A percentile compares a stretch with the other conserved stretches of the same genome.
Conservation (phyloP, 2,113 vertebrate genomes). For the Tachycineta bicolor region DNA sequence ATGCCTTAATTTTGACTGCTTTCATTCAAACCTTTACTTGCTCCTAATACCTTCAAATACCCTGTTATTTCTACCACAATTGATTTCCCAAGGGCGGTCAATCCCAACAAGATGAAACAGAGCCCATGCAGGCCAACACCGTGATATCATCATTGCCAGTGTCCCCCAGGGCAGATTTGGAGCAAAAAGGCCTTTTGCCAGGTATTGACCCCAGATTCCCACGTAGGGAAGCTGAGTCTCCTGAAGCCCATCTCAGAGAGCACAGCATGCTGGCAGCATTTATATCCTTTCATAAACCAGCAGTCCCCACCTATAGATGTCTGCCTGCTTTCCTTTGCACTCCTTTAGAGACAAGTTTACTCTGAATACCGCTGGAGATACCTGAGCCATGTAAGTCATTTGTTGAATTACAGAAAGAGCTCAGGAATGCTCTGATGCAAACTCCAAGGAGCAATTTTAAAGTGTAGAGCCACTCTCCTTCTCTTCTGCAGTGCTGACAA, state of each 20-base stretch:
- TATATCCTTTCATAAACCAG: neutral
- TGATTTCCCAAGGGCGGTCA: neutral
- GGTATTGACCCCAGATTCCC: neutral
- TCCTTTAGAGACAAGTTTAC: neutral
- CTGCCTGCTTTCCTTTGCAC: neutral
- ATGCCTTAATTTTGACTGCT: neutral
- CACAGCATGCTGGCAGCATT: neutral
- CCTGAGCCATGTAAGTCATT: fast-evolving
- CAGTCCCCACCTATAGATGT: neutral
- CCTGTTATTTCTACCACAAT: neutral
- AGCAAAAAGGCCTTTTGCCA: neutral
- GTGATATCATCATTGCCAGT: neutral
- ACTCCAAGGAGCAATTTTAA: neutral
- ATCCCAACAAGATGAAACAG: neutral
- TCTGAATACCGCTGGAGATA: neutral
- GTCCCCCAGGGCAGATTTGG: neutral
- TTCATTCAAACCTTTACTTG: neutral
- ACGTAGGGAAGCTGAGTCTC: neutral
- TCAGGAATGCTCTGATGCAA: neutral
- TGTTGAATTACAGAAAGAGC: neutral
- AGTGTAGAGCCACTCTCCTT: neutral
- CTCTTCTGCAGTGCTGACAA: neutral
- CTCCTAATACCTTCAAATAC: neutral
- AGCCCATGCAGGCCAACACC: neutral
- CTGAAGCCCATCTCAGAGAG: neutral